phyloP scores from a whole-genome alignment of 2,888 invertebrate genomes.

The Agonopterix arenella region DNA sequence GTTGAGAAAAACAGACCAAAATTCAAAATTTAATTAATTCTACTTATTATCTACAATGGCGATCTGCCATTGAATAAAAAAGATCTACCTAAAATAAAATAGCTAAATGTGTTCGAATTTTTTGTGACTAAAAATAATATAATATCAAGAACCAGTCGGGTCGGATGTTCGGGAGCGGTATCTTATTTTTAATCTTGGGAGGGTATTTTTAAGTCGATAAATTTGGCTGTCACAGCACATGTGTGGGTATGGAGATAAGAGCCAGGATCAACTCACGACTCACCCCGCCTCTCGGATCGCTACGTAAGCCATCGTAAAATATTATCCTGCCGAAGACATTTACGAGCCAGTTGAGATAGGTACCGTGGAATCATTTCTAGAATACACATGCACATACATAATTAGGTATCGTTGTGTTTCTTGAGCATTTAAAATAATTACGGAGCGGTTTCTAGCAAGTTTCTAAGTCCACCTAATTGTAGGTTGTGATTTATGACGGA shows the following conservation, averaged over 20 bases:
- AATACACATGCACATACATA: slow-evolving; percentile 22
- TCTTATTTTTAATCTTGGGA: slow-evolving; percentile 64
- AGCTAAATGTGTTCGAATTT: slow-evolving; percentile 7
- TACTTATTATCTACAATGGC: too few species aligned
- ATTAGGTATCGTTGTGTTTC: not conserved
- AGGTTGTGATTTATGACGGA: too few species aligned
- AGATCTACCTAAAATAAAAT: not conserved
- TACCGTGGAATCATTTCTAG: slow-evolving; percentile 56
- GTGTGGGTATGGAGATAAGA: slow-evolving; percentile 64
- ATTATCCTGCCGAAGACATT: slow-evolving; percentile 71
- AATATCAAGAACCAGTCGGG: slow-evolving; percentile 36
- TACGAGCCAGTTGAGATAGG: slow-evolving; percentile 63
- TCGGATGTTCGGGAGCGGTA: slow-evolving; percentile 45
- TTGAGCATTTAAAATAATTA: too few species aligned
- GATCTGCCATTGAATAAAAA: too few species aligned
- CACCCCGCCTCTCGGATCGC: slow-evolving; percentile 51
- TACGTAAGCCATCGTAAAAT: slow-evolving; percentile 62
- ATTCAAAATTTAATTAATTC: too few species aligned
- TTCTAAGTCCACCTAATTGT: too few species aligned
- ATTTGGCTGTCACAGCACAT: slow-evolving; percentile 71
- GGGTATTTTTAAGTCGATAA: slow-evolving; percentile 73
- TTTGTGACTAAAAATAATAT: slow-evolving; percentile 45
- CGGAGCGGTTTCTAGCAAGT: too few species aligned
- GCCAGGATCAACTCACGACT: slow-evolving; percentile 14
- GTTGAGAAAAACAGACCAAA: too few species aligned